A percentile compares a stretch with the other conserved stretches of the same genome.
These are phyloP conservation scores for Vollenhovia emeryi DNA, from an alignment of 1,140 invertebrate species.

Conservation along the genomic window DNA sequence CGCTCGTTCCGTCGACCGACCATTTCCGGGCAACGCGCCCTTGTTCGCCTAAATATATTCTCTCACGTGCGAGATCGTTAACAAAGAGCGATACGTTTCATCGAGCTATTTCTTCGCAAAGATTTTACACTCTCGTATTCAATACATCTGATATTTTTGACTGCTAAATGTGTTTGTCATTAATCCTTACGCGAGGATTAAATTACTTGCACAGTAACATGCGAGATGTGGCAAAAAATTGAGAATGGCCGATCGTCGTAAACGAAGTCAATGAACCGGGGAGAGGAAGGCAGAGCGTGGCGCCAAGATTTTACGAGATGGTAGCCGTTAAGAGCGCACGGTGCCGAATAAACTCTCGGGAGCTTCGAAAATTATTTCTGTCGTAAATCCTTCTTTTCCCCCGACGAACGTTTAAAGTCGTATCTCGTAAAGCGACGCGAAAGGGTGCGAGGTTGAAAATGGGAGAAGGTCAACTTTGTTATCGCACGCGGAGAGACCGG, in stretches of 20 bases:
- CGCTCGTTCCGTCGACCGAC: slow-evolving; percentile 4
- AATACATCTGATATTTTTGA: not conserved
- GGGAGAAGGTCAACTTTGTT: not conserved
- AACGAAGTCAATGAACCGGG: slow-evolving; percentile 32
- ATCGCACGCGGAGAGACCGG: too few species aligned
- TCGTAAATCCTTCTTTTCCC: slow-evolving; percentile 40
- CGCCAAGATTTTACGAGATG: slow-evolving; percentile 67
- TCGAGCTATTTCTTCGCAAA: not conserved
- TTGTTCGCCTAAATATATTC: slow-evolving; percentile 5
- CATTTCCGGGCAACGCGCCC: not conserved
- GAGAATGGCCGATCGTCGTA: not conserved
- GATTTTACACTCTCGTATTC: not conserved
- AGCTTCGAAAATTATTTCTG: slow-evolving; percentile 68
- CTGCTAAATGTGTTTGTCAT: not conserved
- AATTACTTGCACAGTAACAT: slow-evolving; percentile 4
- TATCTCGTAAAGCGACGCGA: slow-evolving; percentile 13
- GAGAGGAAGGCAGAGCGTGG: slow-evolving; percentile 25
- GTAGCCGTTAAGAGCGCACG: slow-evolving; percentile 59
- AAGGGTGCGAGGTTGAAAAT: not conserved
- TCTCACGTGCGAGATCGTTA: not conserved
- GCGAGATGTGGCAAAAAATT: not conserved
- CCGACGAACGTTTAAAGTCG: slow-evolving; percentile 25
- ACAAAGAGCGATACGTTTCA: too few species aligned
- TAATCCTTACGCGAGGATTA: not conserved
- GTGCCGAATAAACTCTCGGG: slow-evolving; percentile 65